Conservation (phyloP, 2,797 vertebrate species). For the Coracias cyanogaster region DNA sequence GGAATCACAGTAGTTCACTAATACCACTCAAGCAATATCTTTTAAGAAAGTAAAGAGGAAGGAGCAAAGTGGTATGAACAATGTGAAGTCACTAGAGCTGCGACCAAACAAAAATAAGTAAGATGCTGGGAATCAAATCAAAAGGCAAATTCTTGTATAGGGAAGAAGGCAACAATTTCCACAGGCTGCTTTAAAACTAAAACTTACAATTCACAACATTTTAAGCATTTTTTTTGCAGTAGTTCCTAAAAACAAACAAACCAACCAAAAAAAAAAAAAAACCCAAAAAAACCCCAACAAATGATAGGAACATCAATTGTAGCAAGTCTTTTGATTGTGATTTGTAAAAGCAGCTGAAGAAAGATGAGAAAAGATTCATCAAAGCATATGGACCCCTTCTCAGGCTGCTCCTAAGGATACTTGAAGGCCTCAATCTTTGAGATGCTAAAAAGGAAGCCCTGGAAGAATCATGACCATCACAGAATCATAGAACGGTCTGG, state of each 20-base stretch:
- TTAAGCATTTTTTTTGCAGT: not conserved
- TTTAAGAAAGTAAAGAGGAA: not conserved
- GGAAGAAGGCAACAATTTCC: not conserved
- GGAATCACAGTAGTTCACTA: not conserved
- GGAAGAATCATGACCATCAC: not conserved
- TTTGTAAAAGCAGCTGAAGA: not conserved
- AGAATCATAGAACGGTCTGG: too few relatives aligned
- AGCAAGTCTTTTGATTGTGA: not conserved
- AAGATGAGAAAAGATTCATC: not conserved
- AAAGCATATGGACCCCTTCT: not conserved
- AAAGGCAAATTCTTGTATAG: not conserved
- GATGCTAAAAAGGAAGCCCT: not conserved
- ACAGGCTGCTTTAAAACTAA: not conserved
- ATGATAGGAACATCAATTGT: not conserved
- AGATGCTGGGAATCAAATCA: not conserved
- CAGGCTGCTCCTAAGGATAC: not conserved
- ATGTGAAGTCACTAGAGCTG: not conserved
- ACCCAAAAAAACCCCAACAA: too few relatives aligned
- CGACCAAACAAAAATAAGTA: not conserved
- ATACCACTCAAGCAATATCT: not conserved
- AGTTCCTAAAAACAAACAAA: not conserved
- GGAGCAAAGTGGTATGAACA: not conserved
- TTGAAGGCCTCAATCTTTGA: not conserved
- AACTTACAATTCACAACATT: not conserved
- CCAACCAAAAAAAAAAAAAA: not conserved